Conservation (phyloP, 2,113 vertebrate genomes). For the Pipra filicauda region DNA sequence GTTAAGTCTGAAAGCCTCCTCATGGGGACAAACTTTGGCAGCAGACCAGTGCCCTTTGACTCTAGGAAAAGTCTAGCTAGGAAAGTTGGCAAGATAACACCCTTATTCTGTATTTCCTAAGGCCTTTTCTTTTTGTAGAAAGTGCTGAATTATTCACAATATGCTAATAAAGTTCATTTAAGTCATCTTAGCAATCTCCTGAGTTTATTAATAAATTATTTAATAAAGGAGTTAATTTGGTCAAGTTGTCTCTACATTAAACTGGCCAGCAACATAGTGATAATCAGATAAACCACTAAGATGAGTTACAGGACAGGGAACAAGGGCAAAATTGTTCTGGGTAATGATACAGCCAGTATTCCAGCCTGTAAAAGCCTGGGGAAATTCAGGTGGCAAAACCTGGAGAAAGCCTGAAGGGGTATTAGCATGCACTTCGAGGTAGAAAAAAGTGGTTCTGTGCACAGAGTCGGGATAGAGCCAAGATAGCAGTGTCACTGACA, state of each 20-base stretch:
- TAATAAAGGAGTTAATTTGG: neutral
- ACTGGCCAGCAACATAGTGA: neutral
- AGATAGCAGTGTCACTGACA: neutral
- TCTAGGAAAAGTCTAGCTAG: neutral
- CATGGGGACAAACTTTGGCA: neutral
- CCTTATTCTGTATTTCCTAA: slow-evolving; percentile 1
- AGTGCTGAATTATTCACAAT: slow-evolving; percentile 33
- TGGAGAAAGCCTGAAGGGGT: neutral
- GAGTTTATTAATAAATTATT: slow-evolving; percentile 45
- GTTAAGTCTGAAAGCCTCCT: neutral
- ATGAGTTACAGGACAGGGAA: neutral
- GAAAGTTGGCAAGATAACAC: neutral
- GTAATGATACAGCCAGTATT: neutral
- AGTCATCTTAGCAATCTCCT: neutral
- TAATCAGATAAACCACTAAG: neutral
- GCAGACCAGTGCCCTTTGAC: neutral
- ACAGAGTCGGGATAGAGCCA: rapidly evolving
- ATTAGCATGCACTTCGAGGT: rapidly evolving
- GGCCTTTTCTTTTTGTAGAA: neutral
- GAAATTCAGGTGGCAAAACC: neutral
- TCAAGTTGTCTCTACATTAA: neutral
- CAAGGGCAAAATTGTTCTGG: neutral
- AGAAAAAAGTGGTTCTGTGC: neutral
- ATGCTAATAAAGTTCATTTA: slow-evolving; percentile 43
- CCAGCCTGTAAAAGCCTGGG: neutral